phyloP scores from a whole-genome alignment of 2,113 vertebrate genomes.

The Thalassarche chlororhynchos region DNA sequence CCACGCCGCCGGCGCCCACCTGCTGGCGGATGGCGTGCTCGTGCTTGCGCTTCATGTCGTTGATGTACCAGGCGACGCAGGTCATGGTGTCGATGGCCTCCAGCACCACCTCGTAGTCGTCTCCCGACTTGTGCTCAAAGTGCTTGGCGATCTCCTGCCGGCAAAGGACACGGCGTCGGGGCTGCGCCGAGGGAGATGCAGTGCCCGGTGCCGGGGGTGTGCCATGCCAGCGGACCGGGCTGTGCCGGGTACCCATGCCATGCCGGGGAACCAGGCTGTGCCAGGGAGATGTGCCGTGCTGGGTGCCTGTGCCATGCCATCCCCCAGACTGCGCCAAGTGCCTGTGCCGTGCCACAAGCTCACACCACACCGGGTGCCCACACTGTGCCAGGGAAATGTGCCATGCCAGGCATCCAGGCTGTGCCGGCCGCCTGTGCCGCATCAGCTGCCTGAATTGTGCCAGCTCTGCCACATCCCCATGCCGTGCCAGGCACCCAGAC shows the following conservation, averaged over 20 bases:
- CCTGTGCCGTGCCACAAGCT: not conserved
- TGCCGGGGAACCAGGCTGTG: too few relatives aligned
- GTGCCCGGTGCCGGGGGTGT: not conserved
- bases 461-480: not conserved
- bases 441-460: not conserved
- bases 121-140: constrained; percentile 86
- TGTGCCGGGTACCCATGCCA: not conserved
- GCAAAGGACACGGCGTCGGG: accelerated
- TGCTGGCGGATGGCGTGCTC: constrained; percentile 94
- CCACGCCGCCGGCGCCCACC: constrained; percentile 16
- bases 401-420: not conserved
- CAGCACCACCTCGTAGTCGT: constrained; percentile 85
- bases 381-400: too few relatives aligned
- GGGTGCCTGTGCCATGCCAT: not conserved
- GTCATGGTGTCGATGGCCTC: constrained; percentile 98
- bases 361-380: not conserved
- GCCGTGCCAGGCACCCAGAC: not conserved
- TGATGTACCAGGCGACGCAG: constrained; percentile 97
- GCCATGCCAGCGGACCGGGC: accelerated
- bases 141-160: constrained; percentile 93
- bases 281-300: too few relatives aligned
- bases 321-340: too few relatives aligned
- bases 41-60: constrained; percentile 97
- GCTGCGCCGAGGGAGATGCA: accelerated
- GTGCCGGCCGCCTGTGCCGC: not conserved